Percentiles rank a stretch among this genome's conserved stretches.
Evolutionary conservation across 1,140 invertebrate genomes (phyloP).

Genomic region (Lepidurus apus): DNA sequence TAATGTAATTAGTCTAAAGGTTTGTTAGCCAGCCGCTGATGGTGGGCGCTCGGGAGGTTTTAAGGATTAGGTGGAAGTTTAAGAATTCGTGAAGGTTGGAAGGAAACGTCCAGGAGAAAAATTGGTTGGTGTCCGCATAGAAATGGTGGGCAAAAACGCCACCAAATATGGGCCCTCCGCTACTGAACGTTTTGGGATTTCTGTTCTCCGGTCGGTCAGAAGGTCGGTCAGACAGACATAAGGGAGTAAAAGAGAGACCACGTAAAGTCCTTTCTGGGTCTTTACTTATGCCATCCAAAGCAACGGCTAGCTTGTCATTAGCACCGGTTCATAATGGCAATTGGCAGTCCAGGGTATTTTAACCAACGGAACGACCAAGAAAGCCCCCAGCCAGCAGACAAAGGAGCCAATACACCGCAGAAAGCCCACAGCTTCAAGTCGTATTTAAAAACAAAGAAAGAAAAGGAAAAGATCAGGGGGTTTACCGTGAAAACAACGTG

Average conservation of each 20-base stretch:
- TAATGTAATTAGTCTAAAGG: not conserved
- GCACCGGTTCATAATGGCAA: constrained; percentile 26
- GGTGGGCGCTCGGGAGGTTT: too few species aligned
- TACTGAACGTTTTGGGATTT: too few species aligned
- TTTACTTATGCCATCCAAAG: not conserved
- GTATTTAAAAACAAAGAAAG: constrained; percentile 4
- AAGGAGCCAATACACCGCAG: not conserved
- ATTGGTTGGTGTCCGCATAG: too few species aligned
- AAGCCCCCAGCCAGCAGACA: not conserved
- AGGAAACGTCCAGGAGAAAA: too few species aligned
- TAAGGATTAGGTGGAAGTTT: too few species aligned
- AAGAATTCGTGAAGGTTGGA: too few species aligned
- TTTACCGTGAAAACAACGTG: too few species aligned
- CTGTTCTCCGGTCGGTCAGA: too few species aligned
- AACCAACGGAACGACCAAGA: not conserved
- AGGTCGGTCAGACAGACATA: not conserved
- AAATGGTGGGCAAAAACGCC: too few species aligned
- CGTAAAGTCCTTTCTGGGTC: not conserved
- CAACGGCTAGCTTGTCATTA: constrained; percentile 8
- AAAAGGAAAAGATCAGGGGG: not conserved
- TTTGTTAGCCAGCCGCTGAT: not conserved
- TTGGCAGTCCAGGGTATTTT: constrained; percentile 26
- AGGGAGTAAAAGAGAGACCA: not conserved
- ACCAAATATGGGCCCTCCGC: too few species aligned
- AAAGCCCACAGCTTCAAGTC: not conserved